Evolutionary conservation across 2,888 invertebrate species (phyloP), one percentile per base, ranked within the genome.

Genomic region (Tridacna crocea): DNA sequence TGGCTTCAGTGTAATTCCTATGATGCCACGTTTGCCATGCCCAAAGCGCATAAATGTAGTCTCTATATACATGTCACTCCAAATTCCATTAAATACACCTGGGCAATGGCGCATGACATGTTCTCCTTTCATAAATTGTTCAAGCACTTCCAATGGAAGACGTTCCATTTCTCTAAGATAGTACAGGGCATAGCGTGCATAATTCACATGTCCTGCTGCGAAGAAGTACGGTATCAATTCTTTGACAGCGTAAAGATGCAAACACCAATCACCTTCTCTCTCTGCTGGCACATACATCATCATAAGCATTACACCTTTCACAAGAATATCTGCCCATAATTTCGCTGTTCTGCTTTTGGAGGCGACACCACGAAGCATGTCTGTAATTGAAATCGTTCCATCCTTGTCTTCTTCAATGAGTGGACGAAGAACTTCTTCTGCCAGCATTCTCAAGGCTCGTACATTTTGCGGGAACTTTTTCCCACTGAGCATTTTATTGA

Each of bases 21-120:
- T 79, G 17, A 89, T 80, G 3, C 88, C 89, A 13, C 75, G 46
- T 6, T 79, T 77, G 0, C 89, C 87, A 82, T 89, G 89, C 4
- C 90, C 88, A 83, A 90, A 89, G n/a, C 86, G 55, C 88, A 90
- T 90, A 79, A 86, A 89, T 6, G 88, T 90, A 0, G 87, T 84
- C 66, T 90, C 89, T 22, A 89, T 91, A 66, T 82, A 87, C 87
- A 89, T 87, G 72, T 89, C 89, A 63, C 84, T 84, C 87, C 89
- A 89, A 0, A 89, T 87, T 0, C 80, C 88, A 79, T 90, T 90
- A 79, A 83, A 90, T 19, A 87, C 15, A 15, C 89, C 90, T 26
- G 83, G 61, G 36, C 76, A 79, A 70, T 88, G 84, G 8, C 83
- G 77, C 85, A 85, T 87, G 15, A 87, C 87, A 82, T 89, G 88